phyloP scores from a whole-genome alignment of 2,113 vertebrate genomes.

The Entosphenus tridentatus region DNA sequence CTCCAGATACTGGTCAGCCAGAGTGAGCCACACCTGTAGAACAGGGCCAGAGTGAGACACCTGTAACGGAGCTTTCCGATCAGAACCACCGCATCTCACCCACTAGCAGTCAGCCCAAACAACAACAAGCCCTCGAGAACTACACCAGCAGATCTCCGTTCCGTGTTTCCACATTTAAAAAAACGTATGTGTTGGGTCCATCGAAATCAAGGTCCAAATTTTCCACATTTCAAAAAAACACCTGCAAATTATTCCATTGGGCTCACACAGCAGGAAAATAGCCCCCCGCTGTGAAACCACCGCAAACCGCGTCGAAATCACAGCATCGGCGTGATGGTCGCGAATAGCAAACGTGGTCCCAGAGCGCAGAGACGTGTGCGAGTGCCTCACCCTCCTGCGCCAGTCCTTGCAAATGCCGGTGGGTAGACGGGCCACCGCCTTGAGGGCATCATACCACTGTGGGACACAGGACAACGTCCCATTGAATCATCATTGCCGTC shows the following conservation, averaged over 20 bases:
- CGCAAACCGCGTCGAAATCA: background rate
- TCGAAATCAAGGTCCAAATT: background rate
- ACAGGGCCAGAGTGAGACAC: background rate
- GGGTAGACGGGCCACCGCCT: slow-evolving; percentile 66
- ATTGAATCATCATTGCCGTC: background rate
- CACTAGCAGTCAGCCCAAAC: background rate
- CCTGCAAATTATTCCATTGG: background rate
- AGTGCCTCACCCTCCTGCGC: slow-evolving; percentile 48
- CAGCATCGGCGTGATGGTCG: background rate
- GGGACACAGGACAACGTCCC: slow-evolving; percentile 7
- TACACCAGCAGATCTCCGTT: background rate
- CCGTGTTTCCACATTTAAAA: background rate
- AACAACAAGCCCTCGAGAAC: background rate
- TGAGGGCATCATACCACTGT: slow-evolving; percentile 92
- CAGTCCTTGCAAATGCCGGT: slow-evolving; percentile 90
- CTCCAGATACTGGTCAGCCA: slow-evolving; percentile 84
- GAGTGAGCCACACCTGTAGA: slow-evolving; percentile 71
- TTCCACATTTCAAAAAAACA: background rate
- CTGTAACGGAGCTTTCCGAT: background rate
- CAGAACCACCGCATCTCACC: background rate
- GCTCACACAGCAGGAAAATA: background rate
- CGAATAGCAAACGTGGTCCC: background rate
- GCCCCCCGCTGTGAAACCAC: background rate
- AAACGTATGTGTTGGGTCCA: no score
- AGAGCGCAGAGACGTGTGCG: background rate